phyloP scores from a whole-genome alignment of 2,888 invertebrate species.

The Oligia fasciuncula region DNA sequence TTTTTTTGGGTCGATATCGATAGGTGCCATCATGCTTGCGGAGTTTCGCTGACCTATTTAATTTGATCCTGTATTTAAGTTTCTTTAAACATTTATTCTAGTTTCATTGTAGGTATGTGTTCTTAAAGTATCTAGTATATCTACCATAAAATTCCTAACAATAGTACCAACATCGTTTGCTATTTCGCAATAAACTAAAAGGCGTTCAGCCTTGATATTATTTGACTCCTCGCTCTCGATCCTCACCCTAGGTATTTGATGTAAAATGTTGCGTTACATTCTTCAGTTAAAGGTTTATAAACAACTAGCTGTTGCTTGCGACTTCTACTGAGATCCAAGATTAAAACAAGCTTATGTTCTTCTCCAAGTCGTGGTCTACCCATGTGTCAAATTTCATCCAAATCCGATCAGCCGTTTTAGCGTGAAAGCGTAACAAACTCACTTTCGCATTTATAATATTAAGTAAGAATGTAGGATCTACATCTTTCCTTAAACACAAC shows the following conservation, averaged over 20 bases:
- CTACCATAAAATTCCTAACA: slow-evolving; percentile 7
- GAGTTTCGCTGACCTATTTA: too few species aligned
- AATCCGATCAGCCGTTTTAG: neutral
- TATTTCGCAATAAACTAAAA: slow-evolving; percentile 44
- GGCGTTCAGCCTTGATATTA: slow-evolving; percentile 64
- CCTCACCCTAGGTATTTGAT: slow-evolving; percentile 22
- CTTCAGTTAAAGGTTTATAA: slow-evolving; percentile 14
- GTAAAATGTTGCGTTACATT: slow-evolving; percentile 47
- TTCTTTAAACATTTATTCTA: neutral
- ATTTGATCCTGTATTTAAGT: neutral
- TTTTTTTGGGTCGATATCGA: too few species aligned
- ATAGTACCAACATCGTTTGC: slow-evolving; percentile 8
- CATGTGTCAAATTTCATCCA: neutral
- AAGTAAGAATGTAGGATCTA: neutral
- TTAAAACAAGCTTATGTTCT: neutral
- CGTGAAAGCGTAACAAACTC: neutral
- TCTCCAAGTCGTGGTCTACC: neutral
- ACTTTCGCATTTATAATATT: neutral
- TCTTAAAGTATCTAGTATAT: neutral
- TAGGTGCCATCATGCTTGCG: too few species aligned
- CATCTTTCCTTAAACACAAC: slow-evolving; percentile 1
- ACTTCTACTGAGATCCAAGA: neutral
- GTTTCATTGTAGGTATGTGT: neutral
- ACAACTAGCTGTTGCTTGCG: neutral
- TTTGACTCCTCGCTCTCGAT: slow-evolving; percentile 54